These are phyloP conservation scores for Nestor notabilis DNA, from an alignment of 2,113 vertebrate species.

Conservation along the genomic window DNA sequence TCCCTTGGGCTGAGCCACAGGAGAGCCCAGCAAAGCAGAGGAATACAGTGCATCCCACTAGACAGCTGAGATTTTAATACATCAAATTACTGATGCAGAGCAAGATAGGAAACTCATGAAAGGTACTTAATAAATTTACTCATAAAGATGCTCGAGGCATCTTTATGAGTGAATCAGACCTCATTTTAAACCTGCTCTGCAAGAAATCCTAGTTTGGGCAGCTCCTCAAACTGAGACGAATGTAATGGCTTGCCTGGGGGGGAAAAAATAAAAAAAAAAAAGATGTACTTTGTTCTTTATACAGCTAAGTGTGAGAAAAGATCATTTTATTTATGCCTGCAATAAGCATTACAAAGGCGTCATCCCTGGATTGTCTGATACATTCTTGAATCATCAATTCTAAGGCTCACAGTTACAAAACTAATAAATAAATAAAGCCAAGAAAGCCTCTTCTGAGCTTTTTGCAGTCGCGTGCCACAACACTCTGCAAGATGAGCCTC, in stretches of 20 bases:
- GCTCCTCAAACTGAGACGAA: neutral
- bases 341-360: neutral
- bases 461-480: neutral
- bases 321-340: neutral
- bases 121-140: neutral
- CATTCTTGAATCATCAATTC: neutral
- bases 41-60: neutral
- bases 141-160: constrained; percentile 18
- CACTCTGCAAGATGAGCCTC: neutral
- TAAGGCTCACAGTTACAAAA: neutral
- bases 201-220: constrained; percentile 34
- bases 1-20: neutral
- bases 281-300: neutral
- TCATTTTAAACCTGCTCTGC: constrained; percentile 52
- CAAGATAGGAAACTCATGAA: neutral
- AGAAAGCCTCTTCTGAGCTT: neutral
- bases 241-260: neutral
- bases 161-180: neutral
- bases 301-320: neutral
- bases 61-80: neutral
- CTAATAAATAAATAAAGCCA: neutral
- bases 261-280: neutral
- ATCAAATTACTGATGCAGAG: neutral
- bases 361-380: rapidly evolving
- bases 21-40: neutral